Evolutionary conservation across 1,140 invertebrate genomes (phyloP), one percentile per base, ranked within the genome.

Genomic region (Proales similis): DNA sequence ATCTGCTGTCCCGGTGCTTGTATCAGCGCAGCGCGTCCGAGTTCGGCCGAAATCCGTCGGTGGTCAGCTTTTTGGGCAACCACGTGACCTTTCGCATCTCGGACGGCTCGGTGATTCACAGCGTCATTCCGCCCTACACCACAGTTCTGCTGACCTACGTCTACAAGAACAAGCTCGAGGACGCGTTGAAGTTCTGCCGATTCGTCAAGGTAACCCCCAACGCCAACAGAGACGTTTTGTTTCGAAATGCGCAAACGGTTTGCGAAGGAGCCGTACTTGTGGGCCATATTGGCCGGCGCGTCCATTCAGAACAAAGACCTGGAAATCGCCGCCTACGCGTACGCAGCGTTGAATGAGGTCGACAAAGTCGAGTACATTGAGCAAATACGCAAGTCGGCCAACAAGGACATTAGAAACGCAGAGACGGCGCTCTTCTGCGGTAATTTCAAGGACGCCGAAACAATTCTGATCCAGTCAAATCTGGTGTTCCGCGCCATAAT

Each of bases 331-430:
- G 90, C 94, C 79, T 85, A 92, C 70, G 86, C 88, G 7, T 96
- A 91, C 77, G 86, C 88, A n/a, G 84, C 88, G 20, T 87, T 95
- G 57, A 82, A 84, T 65, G 84, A 89, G 70, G 84, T 83, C 43
- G 89, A 94, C 68, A 92, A 93, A 82, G 90, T 94, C 0, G 81
- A 84, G 67, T 90, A 88, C 70, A 85, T 94, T 51, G 83, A 86
- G 70, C 82, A 88, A 67, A 83, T 93, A 20, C 86, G 88, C 72
- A 72, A 79, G 51, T 74, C 81, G 22, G 75, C 78, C 14, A 69
- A 75, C n/a, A 78, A 79, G 61, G 80, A 82, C 51, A 74, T 85
- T 48, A 81, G 83, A 69, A 80, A 82, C 69, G 87, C 88, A n/a
- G 84, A 86, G 72, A 84, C 87, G 73, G 82, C 85, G 0, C 70